These are phyloP conservation scores for Semnornis frantzii DNA, from an alignment of 2,113 vertebrate genomes.

Conservation along the genomic window DNA sequence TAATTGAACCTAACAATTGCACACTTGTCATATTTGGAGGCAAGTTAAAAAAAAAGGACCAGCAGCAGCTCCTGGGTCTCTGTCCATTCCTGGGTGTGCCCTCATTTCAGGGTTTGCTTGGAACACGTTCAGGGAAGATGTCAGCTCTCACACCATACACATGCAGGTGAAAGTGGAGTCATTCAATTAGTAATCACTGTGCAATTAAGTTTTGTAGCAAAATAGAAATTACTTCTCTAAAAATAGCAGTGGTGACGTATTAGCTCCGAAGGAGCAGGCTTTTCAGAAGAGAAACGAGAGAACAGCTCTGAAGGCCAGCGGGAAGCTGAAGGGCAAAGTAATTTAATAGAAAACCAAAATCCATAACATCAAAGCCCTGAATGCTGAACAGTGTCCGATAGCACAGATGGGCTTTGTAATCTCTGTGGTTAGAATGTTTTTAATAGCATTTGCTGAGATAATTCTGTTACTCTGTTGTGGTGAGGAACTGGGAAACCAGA, in stretches of 20 bases:
- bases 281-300: not conserved
- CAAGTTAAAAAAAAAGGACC: not conserved
- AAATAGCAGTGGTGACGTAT: not conserved
- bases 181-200: constrained; percentile 21
- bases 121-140: not conserved
- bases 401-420: constrained; percentile 4
- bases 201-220: constrained; percentile 28
- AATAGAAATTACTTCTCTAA: constrained; percentile 50
- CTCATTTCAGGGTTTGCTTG: not conserved
- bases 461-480: not conserved
- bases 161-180: not conserved
- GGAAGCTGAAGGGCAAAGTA: not conserved
- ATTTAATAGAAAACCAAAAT: not conserved
- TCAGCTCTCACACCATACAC: not conserved
- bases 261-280: not conserved
- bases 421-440: not conserved
- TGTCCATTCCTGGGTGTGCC: not conserved
- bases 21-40: not conserved
- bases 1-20: not conserved
- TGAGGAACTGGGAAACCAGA: not conserved
- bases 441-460: constrained; percentile 29
- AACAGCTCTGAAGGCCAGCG: not conserved
- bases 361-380: not conserved
- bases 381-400: not conserved
- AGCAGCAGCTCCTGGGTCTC: not conserved